Evolutionary conservation across 2,888 invertebrate genomes (phyloP).

Genomic region (Phaedon cochleariae): DNA sequence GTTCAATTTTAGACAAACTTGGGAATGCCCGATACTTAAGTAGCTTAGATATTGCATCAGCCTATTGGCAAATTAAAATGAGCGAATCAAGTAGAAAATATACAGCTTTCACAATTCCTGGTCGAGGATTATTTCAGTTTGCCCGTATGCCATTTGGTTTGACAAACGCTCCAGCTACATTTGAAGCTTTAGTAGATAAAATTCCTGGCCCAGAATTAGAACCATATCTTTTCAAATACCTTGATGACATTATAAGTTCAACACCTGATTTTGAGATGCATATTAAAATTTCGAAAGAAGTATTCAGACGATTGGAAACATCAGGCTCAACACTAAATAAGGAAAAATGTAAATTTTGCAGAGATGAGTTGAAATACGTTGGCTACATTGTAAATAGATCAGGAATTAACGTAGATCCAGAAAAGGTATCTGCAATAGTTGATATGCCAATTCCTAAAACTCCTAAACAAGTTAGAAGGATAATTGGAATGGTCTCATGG

Average conservation of each 20-base stretch:
- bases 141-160: conserved; percentile 49
- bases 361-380: conserved; percentile 3
- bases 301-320: background rate
- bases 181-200: conserved; percentile 47
- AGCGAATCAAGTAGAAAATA: conserved; percentile 31
- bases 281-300: conserved; percentile 21
- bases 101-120: conserved; percentile 53
- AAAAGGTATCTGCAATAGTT: conserved; percentile 3
- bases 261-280: conserved; percentile 40
- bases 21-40: conserved; percentile 43
- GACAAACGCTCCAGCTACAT: conserved; percentile 48
- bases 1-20: conserved; percentile 47
- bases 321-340: conserved; percentile 1
- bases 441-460: background rate
- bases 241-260: conserved; percentile 41
- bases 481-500: conserved; percentile 2
- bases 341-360: conserved; percentile 11
- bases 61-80: conserved; percentile 50
- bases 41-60: too few relatives aligned
- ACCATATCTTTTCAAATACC: conserved; percentile 42
- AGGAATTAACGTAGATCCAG: conserved; percentile 5
- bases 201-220: conserved; percentile 42
- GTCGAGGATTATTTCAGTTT: conserved; percentile 51
- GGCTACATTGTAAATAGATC: conserved; percentile 14
- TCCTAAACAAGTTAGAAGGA: background rate